Evolutionary conservation across 2,888 invertebrate species (phyloP).

Genomic region (Melanargia galathea): DNA sequence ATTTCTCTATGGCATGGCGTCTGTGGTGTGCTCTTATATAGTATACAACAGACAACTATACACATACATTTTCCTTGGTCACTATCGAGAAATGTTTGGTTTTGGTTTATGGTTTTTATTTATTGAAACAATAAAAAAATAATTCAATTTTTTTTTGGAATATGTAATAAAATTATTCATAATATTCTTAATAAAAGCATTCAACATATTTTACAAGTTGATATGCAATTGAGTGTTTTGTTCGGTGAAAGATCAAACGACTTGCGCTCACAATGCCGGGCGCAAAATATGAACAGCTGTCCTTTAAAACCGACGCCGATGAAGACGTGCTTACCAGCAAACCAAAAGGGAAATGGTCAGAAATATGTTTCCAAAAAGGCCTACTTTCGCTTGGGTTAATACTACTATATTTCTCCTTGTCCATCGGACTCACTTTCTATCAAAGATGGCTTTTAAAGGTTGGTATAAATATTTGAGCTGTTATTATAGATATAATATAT

Average conservation of each 20-base stretch:
- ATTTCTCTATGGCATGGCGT: no score
- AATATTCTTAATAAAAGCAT: background rate
- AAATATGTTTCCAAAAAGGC: constrained; percentile 68
- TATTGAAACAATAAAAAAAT: no score
- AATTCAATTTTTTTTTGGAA: no score
- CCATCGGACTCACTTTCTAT: constrained; percentile 98
- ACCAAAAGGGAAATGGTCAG: constrained; percentile 66
- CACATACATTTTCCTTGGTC: no score
- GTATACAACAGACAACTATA: no score
- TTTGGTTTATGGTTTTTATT: no score
- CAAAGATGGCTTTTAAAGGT: constrained; percentile 96
- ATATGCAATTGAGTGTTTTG: constrained; percentile 58
- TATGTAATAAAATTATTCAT: no score
- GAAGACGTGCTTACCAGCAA: constrained; percentile 68
- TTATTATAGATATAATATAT: background rate
- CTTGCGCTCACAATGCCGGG: constrained; percentile 62
- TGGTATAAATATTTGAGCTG: constrained; percentile 4
- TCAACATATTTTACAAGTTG: constrained; percentile 43
- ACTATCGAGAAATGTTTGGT: no score
- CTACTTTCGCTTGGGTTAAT: constrained; percentile 83
- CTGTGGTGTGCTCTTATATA: no score
- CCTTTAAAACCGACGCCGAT: constrained; percentile 64
- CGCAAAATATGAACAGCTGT: constrained; percentile 78
- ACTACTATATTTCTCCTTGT: constrained; percentile 92
- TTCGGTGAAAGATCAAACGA: constrained; percentile 46